Evolutionary conservation across 2,888 invertebrate genomes (phyloP), one percentile per base, ranked within the genome.

Genomic region (Drosophila limbata): DNA sequence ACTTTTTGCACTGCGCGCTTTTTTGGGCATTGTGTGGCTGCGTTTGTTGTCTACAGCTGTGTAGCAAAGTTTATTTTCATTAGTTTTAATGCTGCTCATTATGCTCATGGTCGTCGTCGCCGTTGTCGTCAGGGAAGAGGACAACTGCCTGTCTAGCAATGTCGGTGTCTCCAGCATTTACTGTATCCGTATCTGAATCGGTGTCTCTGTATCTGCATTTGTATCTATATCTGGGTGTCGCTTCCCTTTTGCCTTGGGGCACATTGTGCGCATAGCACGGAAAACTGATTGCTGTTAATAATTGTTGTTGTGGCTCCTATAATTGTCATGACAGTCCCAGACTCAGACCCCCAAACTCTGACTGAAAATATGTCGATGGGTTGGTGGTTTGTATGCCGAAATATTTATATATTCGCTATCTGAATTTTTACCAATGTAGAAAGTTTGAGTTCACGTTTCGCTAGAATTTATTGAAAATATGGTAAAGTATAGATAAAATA

Each of bases 81-180:
- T 85, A 85, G 80, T 87, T 82, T 89, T 84, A 85, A 85, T 85
- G 75, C 85, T 77, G 80, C 89, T 89, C 89, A 85, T 87, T 89
- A 87, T 84, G 77, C 63, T 79, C 79, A 77, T 68, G 55, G 79
- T 68, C 62, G 52, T 40, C 40, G 39, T 39, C 37, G 35, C 3
- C 3, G 19, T 21, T 4, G 25, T 25, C 25, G 25, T 28, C 21
- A 40, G 31, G 28, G 28, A 15, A 33, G 33, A 37, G 11, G 9
- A 15, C 35, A 50, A 50, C 19, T 21, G 50, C 33, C 28, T 48
- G 61, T 70, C 67, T 67, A 61, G 55, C 51, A 40, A 33, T 59
- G 28, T 51, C 39, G 61, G 68, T 44, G 40, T 63, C 55, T 21
- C 25, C 65, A 47, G 50, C 62, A 52, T 57, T 57, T 39, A 40